Percentiles rank a stretch among this genome's conserved stretches.
Conservation (phyloP, 2,888 invertebrate species). For the Pachymerium ferrugineum region DNA sequence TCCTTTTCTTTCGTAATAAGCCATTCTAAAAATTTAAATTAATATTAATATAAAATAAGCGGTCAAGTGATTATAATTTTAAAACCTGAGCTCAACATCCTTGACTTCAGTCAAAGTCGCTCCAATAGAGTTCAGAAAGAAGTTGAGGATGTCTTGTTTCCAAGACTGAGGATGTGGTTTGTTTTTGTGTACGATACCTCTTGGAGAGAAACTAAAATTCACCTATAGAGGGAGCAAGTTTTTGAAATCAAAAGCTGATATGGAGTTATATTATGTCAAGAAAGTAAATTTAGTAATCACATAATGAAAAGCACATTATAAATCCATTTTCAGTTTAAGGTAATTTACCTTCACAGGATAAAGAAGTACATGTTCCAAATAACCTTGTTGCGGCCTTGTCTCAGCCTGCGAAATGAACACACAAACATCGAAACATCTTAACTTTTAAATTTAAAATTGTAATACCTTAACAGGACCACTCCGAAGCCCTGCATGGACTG, state of each 20-base stretch:
- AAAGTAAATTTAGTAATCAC: neutral
- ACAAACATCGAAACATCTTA: neutral
- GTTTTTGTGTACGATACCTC: slow-evolving; percentile 46
- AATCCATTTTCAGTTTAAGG: no score
- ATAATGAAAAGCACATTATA: no score
- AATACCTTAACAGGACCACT: neutral
- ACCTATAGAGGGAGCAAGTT: slow-evolving; percentile 30
- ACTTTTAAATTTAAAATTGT: neutral
- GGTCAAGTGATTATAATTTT: neutral
- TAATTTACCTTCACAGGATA: neutral
- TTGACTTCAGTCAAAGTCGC: slow-evolving; percentile 61
- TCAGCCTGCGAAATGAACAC: no score
- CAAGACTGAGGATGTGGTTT: slow-evolving; percentile 44
- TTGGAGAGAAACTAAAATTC: slow-evolving; percentile 56
- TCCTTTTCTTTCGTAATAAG: slow-evolving; percentile 60
- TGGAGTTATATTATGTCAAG: slow-evolving; percentile 15
- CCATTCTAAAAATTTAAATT: slow-evolving; percentile 58
- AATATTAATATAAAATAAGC: neutral
- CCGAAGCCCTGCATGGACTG: slow-evolving; percentile 58
- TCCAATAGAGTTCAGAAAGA: slow-evolving; percentile 60
- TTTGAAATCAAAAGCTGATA: neutral
- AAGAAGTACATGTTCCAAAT: neutral
- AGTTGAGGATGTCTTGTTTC: slow-evolving; percentile 58
- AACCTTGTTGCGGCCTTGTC: neutral
- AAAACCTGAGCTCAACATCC: slow-evolving; percentile 59